A percentile compares a stretch with the other conserved stretches of the same genome.
These are phyloP conservation scores for Cyphomyrmex costatus DNA, from an alignment of 1,140 invertebrate species.

Conservation along the genomic window DNA sequence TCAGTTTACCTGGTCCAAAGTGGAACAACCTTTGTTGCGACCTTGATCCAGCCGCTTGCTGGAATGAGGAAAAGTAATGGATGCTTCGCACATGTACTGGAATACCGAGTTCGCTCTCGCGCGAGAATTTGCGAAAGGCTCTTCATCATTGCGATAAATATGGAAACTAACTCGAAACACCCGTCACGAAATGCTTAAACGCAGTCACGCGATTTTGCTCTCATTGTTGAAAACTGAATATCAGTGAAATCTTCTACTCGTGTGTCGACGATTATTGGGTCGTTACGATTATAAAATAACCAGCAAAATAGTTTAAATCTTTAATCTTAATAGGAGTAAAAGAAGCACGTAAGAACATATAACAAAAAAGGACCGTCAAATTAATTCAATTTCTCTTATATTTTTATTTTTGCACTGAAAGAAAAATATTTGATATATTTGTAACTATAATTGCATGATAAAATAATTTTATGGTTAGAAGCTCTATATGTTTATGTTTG, in stretches of 20 bases:
- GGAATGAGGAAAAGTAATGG: conserved; percentile 73
- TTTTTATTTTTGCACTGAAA: too few species aligned
- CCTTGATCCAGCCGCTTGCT: conserved; percentile 65
- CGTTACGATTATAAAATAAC: conserved; percentile 60
- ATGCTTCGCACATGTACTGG: conserved; percentile 13
- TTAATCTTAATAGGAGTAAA: background rate
- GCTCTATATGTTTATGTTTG: background rate
- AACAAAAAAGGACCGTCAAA: background rate
- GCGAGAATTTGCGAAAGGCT: conserved; percentile 32
- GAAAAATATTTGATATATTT: too few species aligned
- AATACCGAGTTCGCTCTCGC: conserved; percentile 68
- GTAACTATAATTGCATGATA: too few species aligned
- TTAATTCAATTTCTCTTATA: background rate
- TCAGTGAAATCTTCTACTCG: conserved; percentile 32
- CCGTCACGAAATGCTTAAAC: background rate
- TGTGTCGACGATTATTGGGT: conserved; percentile 65
- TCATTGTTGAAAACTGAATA: background rate
- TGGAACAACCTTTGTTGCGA: conserved; percentile 71
- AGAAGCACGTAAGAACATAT: background rate
- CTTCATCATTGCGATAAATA: conserved; percentile 16
- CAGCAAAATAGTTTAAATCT: background rate
- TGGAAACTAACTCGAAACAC: background rate
- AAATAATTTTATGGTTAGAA: too few species aligned
- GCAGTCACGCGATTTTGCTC: conserved; percentile 31
- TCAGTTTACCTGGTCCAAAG: conserved; percentile 45